Conservation (phyloP, 2,113 vertebrate genomes). For the Eulacestoma nigropectus region DNA sequence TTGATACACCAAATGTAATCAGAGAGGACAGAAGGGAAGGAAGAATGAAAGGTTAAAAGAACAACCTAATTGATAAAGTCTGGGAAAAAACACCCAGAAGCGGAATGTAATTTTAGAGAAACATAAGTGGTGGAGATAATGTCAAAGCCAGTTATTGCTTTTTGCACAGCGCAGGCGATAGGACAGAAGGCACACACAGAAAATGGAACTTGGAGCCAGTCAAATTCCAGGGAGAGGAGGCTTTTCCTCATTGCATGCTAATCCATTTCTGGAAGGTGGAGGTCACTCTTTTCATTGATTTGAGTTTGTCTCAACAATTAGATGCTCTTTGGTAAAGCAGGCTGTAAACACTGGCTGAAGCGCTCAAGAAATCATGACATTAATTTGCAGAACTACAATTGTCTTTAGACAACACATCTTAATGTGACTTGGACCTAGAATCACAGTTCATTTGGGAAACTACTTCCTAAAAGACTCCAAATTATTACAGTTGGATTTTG, state of each 20-base stretch:
- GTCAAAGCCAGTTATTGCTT: constrained; percentile 35
- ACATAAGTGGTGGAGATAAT: constrained; percentile 21
- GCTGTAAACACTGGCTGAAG: neutral
- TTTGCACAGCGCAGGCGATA: neutral
- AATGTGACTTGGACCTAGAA: neutral
- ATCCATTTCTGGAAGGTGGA: neutral
- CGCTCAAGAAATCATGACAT: accelerated
- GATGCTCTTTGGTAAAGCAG: neutral
- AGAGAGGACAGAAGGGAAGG: constrained; percentile 1
- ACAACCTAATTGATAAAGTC: constrained; percentile 1
- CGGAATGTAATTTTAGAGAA: constrained; percentile 32
- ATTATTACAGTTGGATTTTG: neutral
- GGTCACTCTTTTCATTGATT: neutral
- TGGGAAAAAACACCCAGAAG: constrained; percentile 7
- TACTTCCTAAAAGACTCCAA: neutral
- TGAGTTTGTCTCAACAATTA: neutral
- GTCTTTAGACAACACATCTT: neutral
- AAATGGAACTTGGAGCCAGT: neutral
- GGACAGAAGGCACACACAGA: neutral
- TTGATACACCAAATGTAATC: constrained; percentile 10
- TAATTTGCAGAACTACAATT: neutral
- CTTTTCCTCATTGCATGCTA: neutral
- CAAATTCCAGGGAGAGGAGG: neutral
- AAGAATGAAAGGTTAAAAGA: constrained; percentile 43
- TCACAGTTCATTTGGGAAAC: neutral